Conservation (phyloP, 2,113 vertebrate species). For the Scolopax mira region DNA sequence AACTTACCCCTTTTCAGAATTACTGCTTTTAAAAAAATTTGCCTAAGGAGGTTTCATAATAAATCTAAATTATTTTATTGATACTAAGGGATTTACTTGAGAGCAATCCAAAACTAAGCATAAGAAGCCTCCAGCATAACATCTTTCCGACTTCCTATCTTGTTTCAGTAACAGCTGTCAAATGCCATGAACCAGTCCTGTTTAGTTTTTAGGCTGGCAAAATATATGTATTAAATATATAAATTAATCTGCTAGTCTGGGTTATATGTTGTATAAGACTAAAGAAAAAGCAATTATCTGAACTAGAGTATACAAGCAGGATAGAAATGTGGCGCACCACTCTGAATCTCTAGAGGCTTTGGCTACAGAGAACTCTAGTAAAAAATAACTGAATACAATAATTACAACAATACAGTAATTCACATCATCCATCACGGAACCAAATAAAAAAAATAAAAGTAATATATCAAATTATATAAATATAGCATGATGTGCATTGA, state of each 20-base stretch:
- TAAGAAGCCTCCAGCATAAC: background rate
- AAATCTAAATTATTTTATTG: background rate
- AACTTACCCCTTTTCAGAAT: background rate
- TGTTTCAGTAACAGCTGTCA: background rate
- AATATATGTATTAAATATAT: background rate
- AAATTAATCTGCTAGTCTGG: background rate
- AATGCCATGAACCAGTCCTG: background rate
- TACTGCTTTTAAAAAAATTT: background rate
- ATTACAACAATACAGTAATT: background rate
- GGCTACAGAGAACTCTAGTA: background rate
- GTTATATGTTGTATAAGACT: background rate
- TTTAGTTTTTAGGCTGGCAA: background rate
- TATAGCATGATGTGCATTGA: background rate
- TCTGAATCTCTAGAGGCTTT: background rate
- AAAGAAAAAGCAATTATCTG: background rate
- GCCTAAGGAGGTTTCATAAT: background rate
- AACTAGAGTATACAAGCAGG: background rate
- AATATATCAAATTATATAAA: background rate
- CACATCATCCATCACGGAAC: background rate
- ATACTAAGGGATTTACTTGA: background rate
- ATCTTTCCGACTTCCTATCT: background rate
- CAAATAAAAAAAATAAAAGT: background rate
- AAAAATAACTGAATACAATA: background rate
- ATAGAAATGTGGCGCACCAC: background rate
- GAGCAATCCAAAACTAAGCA: slow-evolving; percentile 8